These are phyloP conservation scores for Bubo bubo DNA, from an alignment of 2,113 vertebrate genomes.

Conservation along the genomic window DNA sequence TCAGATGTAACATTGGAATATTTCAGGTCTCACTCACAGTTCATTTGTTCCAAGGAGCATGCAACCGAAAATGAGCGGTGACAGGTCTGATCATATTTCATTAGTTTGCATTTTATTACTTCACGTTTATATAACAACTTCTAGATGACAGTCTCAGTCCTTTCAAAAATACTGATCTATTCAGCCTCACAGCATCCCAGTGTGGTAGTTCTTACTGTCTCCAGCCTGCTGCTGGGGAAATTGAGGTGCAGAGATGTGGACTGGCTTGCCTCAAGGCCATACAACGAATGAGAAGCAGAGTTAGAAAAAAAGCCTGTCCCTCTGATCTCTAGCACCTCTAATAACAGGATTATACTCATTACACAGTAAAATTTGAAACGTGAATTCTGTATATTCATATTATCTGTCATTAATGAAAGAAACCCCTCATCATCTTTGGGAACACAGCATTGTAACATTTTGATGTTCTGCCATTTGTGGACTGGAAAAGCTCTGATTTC, in stretches of 20 bases:
- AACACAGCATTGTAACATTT: background rate
- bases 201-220: background rate
- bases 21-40: background rate
- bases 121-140: background rate
- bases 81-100: background rate
- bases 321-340: background rate
- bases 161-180: background rate
- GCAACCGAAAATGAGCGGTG: background rate
- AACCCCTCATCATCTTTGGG: background rate
- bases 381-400: background rate
- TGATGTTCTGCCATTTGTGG: background rate
- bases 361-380: background rate
- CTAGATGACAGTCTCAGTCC: background rate
- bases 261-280: background rate
- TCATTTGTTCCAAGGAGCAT: background rate
- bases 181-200: background rate
- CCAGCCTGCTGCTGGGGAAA: background rate
- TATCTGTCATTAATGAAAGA: background rate
- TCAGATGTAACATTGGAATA: background rate
- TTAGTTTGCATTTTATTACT: background rate
- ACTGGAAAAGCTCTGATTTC: background rate
- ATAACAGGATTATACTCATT: background rate
- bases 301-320: background rate
- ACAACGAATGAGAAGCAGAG: background rate
- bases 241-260: background rate